These are phyloP conservation scores for Pristiophorus japonicus DNA, from an alignment of 2,113 vertebrate genomes.

Conservation along the genomic window DNA sequence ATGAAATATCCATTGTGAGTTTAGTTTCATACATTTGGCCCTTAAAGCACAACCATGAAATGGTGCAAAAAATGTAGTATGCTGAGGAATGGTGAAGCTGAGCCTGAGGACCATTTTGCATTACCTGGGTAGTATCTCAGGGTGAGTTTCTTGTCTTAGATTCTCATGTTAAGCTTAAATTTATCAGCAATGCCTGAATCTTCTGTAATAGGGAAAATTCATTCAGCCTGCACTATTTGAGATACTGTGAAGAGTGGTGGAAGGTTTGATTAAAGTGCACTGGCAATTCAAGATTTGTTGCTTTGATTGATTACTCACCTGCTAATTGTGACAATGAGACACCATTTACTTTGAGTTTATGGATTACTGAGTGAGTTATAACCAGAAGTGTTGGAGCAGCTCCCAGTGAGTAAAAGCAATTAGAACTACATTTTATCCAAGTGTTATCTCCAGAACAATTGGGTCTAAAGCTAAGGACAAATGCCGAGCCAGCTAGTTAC, in stretches of 20 bases:
- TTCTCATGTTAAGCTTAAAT: neutral
- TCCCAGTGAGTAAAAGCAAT: neutral
- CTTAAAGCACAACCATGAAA: neutral
- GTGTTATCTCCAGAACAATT: neutral
- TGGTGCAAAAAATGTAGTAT: neutral
- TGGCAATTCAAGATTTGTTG: neutral
- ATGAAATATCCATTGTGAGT: neutral
- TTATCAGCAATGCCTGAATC: neutral
- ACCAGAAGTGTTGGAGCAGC: neutral
- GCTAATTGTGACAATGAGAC: neutral
- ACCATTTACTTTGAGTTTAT: neutral
- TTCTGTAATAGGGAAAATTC: neutral
- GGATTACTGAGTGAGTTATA: neutral
- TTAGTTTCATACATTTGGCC: neutral
- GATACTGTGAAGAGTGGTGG: too few species aligned
- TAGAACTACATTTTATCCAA: neutral
- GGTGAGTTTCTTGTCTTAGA: neutral
- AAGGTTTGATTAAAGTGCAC: too few species aligned
- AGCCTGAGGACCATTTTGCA: neutral
- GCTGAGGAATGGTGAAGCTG: neutral
- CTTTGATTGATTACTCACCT: neutral
- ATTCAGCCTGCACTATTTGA: neutral
- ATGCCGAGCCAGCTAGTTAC: neutral
- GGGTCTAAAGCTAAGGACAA: neutral
- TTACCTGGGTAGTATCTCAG: neutral